phyloP scores from a whole-genome alignment of 2,888 invertebrate genomes.

The Linnaemya vulpina region DNA sequence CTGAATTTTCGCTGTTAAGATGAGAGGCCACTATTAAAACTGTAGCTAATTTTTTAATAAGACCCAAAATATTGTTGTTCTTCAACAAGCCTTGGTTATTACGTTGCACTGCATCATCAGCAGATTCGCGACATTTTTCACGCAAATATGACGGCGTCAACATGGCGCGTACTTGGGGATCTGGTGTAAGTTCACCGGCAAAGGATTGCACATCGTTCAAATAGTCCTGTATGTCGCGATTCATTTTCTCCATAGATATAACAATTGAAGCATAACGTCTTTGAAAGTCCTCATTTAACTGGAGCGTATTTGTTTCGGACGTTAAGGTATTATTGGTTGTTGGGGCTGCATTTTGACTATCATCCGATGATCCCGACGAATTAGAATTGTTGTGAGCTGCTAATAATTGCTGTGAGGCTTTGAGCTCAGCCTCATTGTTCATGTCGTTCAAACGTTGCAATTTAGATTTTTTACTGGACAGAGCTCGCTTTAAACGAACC shows the following conservation, averaged over 20 bases:
- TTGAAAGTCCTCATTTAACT: conserved; percentile 91
- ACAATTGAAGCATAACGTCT: conserved; percentile 94
- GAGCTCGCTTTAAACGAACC: conserved; percentile 93
- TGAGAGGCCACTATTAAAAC: conserved; percentile 86
- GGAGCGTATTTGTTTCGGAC: conserved; percentile 54
- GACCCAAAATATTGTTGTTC: conserved; percentile 86
- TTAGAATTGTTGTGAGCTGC: conserved; percentile 73
- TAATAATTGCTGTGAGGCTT: conserved; percentile 82
- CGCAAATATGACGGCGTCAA: conserved; percentile 93
- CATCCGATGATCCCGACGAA: conserved; percentile 74
- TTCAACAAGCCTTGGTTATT: conserved; percentile 87
- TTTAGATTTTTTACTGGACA: conserved; percentile 91
- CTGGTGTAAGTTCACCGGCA: conserved; percentile 94
- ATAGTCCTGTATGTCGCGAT: conserved; percentile 92
- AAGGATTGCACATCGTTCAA: conserved; percentile 92
- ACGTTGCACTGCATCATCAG: conserved; percentile 90
- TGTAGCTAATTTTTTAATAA: conserved; percentile 94
- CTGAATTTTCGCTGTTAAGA: conserved; percentile 85
- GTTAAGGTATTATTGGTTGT: conserved; percentile 5
- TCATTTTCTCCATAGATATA: conserved; percentile 95
- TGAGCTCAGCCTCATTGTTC: conserved; percentile 95
- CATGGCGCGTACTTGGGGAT: conserved; percentile 93
- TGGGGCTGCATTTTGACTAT: conserved; percentile 62
- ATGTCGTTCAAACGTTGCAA: conserved; percentile 91
- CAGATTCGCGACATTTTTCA: conserved; percentile 94